Percentiles rank a stretch among this genome's conserved stretches.
phyloP scores from a whole-genome alignment of 2,797 vertebrate species.

The Kryptolebias ocellatus region DNA sequence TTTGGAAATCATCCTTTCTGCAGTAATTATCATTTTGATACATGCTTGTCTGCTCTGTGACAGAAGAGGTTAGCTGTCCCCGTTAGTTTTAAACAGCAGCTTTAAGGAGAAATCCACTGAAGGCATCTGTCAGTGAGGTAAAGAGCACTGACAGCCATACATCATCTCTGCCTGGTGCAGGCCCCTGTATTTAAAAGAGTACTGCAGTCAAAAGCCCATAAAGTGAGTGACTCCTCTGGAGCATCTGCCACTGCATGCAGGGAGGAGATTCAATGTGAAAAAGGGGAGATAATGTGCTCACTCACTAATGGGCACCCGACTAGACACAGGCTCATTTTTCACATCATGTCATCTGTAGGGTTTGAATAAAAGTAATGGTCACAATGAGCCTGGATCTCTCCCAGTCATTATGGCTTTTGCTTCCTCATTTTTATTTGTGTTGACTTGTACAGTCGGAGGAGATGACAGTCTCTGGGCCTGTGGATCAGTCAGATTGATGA shows the following conservation, averaged over 20 bases:
- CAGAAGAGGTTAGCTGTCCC: slow-evolving; percentile 78
- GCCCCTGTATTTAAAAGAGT: slow-evolving; percentile 79
- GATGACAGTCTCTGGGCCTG: slow-evolving; percentile 92
- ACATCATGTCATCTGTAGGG: slow-evolving; percentile 98
- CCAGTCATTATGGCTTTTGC: slow-evolving; percentile 90
- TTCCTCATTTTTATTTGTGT: slow-evolving; percentile 99
- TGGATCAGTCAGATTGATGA: slow-evolving; percentile 96
- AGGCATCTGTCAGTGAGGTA: slow-evolving; percentile 69
- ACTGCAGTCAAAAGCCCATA: slow-evolving; percentile 83
- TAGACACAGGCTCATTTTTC: slow-evolving; percentile 99
- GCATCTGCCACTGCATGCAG: slow-evolving; percentile 86
- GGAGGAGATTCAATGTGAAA: slow-evolving; percentile 90
- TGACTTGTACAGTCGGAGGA: slow-evolving; percentile 96
- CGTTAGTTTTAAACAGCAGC: slow-evolving; percentile 66
- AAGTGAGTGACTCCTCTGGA: slow-evolving; percentile 85
- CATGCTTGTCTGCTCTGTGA: slow-evolving; percentile 62
- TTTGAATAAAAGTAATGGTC: slow-evolving; percentile 97
- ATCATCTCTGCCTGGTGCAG: slow-evolving; percentile 79
- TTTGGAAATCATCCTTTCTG: slow-evolving; percentile 50
- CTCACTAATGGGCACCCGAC: slow-evolving; percentile 99
- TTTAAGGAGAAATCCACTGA: slow-evolving; percentile 71
- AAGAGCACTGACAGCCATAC: slow-evolving; percentile 78
- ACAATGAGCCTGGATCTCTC: slow-evolving; percentile 93
- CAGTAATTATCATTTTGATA: slow-evolving; percentile 70
- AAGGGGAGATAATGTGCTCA: slow-evolving; percentile 96